These are phyloP conservation scores for Xenus cinereus DNA, from an alignment of 2,113 vertebrate species.

Conservation along the genomic window DNA sequence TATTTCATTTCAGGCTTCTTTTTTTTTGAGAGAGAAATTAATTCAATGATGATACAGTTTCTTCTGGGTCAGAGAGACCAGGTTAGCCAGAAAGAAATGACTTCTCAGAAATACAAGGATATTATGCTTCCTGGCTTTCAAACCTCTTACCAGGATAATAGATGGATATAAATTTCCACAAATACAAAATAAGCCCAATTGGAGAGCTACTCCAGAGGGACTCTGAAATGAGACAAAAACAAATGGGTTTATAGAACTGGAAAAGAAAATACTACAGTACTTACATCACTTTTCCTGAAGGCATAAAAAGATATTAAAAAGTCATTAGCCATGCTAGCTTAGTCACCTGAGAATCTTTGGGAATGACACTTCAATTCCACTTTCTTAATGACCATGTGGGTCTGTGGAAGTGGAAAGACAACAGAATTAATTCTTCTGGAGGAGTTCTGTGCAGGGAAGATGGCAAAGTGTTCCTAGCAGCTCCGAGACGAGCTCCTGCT, in stretches of 20 bases:
- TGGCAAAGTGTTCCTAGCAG: not conserved
- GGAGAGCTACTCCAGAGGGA: slow-evolving; percentile 18
- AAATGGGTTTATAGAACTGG: slow-evolving; percentile 30
- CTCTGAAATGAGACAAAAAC: slow-evolving; percentile 35
- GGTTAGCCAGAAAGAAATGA: slow-evolving; percentile 32
- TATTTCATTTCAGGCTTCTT: slow-evolving; percentile 16
- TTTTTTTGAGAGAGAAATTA: slow-evolving; percentile 46
- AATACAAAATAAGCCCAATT: slow-evolving; percentile 29
- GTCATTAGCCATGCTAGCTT: slow-evolving; percentile 43
- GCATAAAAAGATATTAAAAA: slow-evolving; percentile 41
- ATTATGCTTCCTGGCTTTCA: slow-evolving; percentile 17
- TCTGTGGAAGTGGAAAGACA: slow-evolving; percentile 6
- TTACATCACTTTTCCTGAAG: slow-evolving; percentile 30
- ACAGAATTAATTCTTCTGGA: slow-evolving; percentile 9
- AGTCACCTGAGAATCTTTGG: slow-evolving; percentile 54
- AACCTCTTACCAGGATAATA: slow-evolving; percentile 15
- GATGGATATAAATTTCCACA: slow-evolving; percentile 47
- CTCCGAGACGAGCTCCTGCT: not conserved
- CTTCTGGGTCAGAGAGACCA: slow-evolving; percentile 47
- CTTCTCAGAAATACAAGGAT: slow-evolving; percentile 8
- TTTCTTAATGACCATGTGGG: slow-evolving; percentile 16
- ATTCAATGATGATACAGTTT: slow-evolving; percentile 49
- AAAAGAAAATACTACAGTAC: slow-evolving; percentile 54
- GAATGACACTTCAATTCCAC: slow-evolving; percentile 7
- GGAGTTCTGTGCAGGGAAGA: not conserved